A percentile compares a stretch with the other conserved stretches of the same genome.
These are phyloP conservation scores for Notechis scutatus DNA, from an alignment of 2,113 vertebrate genomes.

Conservation along the genomic window DNA sequence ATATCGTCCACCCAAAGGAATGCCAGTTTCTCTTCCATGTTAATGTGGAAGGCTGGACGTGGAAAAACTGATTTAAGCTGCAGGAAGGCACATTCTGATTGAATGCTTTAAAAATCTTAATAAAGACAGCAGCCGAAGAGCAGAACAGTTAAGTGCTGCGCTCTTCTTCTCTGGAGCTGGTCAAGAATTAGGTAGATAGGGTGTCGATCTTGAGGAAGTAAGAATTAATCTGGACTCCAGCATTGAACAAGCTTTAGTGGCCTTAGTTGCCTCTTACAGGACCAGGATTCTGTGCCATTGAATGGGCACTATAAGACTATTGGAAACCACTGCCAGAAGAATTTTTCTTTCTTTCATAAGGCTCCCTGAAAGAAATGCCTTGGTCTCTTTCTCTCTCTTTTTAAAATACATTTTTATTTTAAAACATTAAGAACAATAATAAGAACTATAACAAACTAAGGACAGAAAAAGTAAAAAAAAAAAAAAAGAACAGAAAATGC, in stretches of 20 bases:
- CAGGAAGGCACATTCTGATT: not conserved
- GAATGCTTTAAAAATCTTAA: not conserved
- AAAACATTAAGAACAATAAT: not conserved
- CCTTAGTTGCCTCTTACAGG: not conserved
- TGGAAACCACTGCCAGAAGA: not conserved
- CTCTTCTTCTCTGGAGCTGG: not conserved
- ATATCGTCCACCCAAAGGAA: not conserved
- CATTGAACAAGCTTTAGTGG: not conserved
- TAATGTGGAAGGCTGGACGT: not conserved
- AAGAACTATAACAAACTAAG: no score
- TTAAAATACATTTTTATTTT: not conserved
- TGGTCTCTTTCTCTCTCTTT: not conserved
- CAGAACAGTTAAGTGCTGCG: not conserved
- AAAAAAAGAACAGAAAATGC: no score
- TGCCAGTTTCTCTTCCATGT: not conserved
- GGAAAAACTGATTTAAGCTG: not conserved
- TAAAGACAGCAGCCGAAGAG: not conserved
- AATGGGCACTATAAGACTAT: not conserved
- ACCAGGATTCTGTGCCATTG: not conserved
- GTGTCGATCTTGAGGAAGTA: not conserved
- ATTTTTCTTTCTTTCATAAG: not conserved
- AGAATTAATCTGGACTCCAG: not conserved
- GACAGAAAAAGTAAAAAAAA: no score
- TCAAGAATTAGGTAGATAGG: not conserved
- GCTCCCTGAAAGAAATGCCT: not conserved